A percentile compares a stretch with the other conserved stretches of the same genome.
Conservation (phyloP, 2,113 vertebrate species). For the Diadophis punctatus region DNA sequence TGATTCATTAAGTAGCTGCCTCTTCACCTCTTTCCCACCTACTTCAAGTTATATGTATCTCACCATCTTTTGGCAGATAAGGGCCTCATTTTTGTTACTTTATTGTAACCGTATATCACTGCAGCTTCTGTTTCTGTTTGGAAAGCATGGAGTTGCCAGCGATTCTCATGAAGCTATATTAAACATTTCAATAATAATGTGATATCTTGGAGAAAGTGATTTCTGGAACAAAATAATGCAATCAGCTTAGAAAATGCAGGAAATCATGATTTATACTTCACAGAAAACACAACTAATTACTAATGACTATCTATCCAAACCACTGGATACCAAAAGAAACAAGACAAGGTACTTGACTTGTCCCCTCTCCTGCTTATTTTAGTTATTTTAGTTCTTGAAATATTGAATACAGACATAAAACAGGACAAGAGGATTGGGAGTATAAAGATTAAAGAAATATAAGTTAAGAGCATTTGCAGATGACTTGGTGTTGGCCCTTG, state of each 20-base stretch:
- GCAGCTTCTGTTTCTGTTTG: not conserved
- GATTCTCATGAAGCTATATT: not conserved
- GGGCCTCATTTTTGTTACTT: not conserved
- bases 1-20: not conserved
- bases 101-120: not conserved
- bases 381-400: not conserved
- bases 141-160: not conserved
- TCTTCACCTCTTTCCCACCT: not conserved
- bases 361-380: not conserved
- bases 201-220: not conserved
- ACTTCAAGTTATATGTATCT: not conserved
- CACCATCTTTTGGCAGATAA: not conserved
- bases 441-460: not conserved
- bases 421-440: not conserved
- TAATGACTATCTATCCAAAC: not conserved
- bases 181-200: not conserved
- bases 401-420: not conserved
- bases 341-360: not conserved
- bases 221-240: not conserved
- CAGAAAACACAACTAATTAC: not conserved
- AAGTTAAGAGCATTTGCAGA: not conserved
- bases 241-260: not conserved
- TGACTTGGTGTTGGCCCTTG: not conserved
- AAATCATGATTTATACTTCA: not conserved
- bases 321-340: not conserved